Evolutionary conservation across 1,140 invertebrate genomes (phyloP).

Genomic region (Caenorhabditis briggsae): DNA sequence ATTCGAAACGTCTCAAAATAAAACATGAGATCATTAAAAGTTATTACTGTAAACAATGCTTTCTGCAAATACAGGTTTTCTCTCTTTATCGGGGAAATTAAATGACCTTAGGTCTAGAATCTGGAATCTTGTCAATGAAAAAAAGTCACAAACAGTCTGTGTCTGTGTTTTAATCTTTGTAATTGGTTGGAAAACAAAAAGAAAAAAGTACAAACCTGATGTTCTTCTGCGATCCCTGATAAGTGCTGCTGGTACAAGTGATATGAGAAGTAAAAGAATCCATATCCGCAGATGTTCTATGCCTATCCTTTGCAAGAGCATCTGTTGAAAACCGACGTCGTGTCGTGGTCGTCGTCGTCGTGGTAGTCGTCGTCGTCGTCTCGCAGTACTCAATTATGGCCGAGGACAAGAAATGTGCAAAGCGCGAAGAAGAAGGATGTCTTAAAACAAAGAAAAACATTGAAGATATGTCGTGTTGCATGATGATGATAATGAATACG

Average conservation of each 20-base stretch:
- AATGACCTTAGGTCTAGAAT: not conserved
- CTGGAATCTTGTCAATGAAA: not conserved
- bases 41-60: not conserved
- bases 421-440: conserved; percentile 22
- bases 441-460: conserved; percentile 17
- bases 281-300: conserved; percentile 52
- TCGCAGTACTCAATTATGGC: conserved; percentile 31
- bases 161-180: conserved; percentile 28
- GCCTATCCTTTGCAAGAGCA: conserved; percentile 55
- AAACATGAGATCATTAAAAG: conserved; percentile 1
- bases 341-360: conserved; percentile 22
- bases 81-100: not conserved
- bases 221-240: conserved; percentile 37
- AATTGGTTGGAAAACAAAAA: not conserved
- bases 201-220: conserved; percentile 1
- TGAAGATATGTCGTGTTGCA: not conserved
- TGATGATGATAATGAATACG: not conserved
- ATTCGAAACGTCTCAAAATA: conserved; percentile 2
- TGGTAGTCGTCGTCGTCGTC: conserved; percentile 43
- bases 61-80: not conserved
- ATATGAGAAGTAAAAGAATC: conserved; percentile 35
- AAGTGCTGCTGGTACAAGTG: conserved; percentile 23
- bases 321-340: conserved; percentile 52
- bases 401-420: conserved; percentile 14
- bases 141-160: not conserved